phyloP scores from a whole-genome alignment of 1,140 invertebrate genomes.

The Trichomalopsis sarcophagae region DNA sequence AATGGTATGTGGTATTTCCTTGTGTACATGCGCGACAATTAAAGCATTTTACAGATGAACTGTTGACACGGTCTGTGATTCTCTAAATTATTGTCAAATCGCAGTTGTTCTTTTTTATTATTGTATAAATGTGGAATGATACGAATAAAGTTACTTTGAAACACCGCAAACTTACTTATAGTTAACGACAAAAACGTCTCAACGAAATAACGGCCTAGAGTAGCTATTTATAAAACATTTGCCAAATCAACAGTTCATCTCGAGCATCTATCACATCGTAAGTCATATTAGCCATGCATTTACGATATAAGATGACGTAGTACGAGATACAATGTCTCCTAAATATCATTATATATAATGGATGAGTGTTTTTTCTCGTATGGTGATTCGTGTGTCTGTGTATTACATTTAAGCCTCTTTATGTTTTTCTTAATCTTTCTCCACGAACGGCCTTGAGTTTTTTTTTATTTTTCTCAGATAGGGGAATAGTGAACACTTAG shows the following conservation, averaged over 20 bases:
- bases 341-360: conserved; percentile 36
- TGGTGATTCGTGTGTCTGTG: conserved; percentile 52
- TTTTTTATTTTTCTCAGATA: conserved; percentile 55
- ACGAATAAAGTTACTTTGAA: not conserved
- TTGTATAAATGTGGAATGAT: not conserved
- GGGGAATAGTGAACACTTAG: conserved; percentile 65
- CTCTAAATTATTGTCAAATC: conserved; percentile 4
- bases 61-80: not conserved
- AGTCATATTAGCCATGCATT: conserved; percentile 32
- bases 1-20: not conserved
- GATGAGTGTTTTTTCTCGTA: conserved; percentile 28
- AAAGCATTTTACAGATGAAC: conserved; percentile 25
- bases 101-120: not conserved
- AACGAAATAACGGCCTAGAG: not conserved
- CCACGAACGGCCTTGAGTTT: not conserved
- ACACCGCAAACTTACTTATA: conserved; percentile 11
- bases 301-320: conserved; percentile 26
- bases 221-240: not conserved
- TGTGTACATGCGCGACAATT: not conserved
- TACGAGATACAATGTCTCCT: conserved; percentile 12
- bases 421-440: conserved; percentile 21
- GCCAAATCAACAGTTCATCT: conserved; percentile 36
- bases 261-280: conserved; percentile 36
- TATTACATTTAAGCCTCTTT: conserved; percentile 47
- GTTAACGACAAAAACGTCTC: not conserved